Evolutionary conservation across 2,888 invertebrate genomes (phyloP).

Genomic region (Drosophila lacicola): DNA sequence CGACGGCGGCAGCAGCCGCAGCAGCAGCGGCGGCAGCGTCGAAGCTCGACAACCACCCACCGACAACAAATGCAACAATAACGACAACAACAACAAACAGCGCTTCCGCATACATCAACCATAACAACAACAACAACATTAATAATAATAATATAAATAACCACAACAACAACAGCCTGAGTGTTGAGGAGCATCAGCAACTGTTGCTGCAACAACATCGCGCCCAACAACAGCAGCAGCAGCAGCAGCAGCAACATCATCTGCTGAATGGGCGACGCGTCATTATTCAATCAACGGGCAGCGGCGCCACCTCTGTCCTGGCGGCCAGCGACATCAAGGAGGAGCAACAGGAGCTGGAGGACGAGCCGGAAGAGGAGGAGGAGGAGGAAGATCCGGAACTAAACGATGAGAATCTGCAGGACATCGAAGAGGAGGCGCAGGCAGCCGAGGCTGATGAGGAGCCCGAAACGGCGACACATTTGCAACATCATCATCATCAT

Average conservation of each 20-base stretch:
- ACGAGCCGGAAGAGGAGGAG: constrained; percentile 65
- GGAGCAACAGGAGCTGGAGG: constrained; percentile 66
- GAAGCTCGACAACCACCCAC: constrained; percentile 80
- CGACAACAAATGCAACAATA: constrained; percentile 75
- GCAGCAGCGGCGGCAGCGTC: constrained; percentile 41
- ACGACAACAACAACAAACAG: constrained; percentile 69
- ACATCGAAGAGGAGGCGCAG: constrained; percentile 83
- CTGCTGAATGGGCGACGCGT: constrained; percentile 80
- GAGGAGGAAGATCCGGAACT: constrained; percentile 83
- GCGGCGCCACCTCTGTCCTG: constrained; percentile 19
- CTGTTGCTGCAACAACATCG: constrained; percentile 51
- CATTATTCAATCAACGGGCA: constrained; percentile 77
- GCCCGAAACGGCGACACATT: constrained; percentile 60
- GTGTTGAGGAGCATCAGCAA: constrained; percentile 62
- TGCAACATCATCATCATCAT: constrained; percentile 43
- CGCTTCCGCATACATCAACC: constrained; percentile 73
- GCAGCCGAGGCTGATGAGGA: constrained; percentile 81
- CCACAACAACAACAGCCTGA: constrained; percentile 31
- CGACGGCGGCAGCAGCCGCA: constrained; percentile 41
- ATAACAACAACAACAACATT: constrained; percentile 53
- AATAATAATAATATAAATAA: constrained; percentile 65
- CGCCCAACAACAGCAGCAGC: constrained; percentile 53
- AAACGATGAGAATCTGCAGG: constrained; percentile 82
- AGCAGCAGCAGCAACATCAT: constrained; percentile 70
- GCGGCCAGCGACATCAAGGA: constrained; percentile 52